A percentile compares a stretch with the other conserved stretches of the same genome.
These are phyloP conservation scores for Philotrypesis tridentata DNA, from an alignment of 1,140 invertebrate species.

Conservation along the genomic window DNA sequence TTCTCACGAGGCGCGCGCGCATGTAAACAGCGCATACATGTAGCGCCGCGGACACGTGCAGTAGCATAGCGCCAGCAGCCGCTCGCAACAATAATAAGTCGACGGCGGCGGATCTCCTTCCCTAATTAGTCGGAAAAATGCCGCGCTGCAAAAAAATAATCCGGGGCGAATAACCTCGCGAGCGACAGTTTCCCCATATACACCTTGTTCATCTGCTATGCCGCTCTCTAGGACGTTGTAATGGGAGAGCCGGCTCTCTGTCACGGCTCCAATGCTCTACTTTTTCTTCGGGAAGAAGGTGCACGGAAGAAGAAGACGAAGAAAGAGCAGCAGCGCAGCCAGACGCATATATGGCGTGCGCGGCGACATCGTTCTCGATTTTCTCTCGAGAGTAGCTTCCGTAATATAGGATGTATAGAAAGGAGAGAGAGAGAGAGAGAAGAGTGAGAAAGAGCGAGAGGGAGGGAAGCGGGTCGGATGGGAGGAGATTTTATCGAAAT, in stretches of 20 bases:
- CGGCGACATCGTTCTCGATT: slow-evolving; percentile 41
- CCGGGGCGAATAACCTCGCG: slow-evolving; percentile 27
- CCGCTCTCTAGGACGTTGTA: neutral
- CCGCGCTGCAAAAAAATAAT: neutral
- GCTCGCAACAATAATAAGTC: neutral
- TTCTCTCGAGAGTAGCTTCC: slow-evolving; percentile 28
- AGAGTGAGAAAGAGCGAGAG: neutral
- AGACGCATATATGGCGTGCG: neutral
- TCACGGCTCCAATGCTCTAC: slow-evolving; percentile 29
- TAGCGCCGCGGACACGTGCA: neutral
- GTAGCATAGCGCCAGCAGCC: too few relatives aligned
- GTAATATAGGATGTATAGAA: neutral
- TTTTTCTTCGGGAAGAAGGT: slow-evolving; percentile 22
- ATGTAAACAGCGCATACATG: neutral
- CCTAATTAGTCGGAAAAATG: slow-evolving; percentile 27
- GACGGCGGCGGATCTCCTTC: neutral
- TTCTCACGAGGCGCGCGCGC: slow-evolving; percentile 63
- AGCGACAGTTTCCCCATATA: slow-evolving; percentile 43
- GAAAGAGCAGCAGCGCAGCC: too few relatives aligned
- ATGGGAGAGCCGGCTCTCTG: slow-evolving; percentile 6
- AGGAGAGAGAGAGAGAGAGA: slow-evolving; percentile 17
- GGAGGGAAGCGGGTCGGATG: neutral
- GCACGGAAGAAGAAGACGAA: neutral
- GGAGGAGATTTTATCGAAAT: slow-evolving; percentile 36
- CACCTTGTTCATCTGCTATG: neutral